These are phyloP conservation scores for Clupea harengus DNA, from an alignment of 2,113 vertebrate species.

Conservation along the genomic window DNA sequence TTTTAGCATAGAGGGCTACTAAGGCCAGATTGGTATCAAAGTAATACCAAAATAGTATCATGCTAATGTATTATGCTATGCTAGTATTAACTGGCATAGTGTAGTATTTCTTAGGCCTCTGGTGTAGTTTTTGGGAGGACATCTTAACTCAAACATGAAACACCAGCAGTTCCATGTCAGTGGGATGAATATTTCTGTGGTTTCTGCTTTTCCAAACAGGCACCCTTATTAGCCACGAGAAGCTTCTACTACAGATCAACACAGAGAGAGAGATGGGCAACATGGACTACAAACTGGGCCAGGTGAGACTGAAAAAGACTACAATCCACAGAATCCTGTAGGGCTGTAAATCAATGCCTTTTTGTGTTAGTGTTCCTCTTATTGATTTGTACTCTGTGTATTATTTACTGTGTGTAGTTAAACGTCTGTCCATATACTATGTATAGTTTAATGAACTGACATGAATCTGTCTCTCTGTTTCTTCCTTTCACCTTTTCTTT, in stretches of 20 bases:
- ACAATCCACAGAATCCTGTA: neutral
- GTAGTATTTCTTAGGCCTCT: no score
- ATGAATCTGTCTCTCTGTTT: neutral
- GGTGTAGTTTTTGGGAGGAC: no score
- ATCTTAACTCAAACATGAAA: neutral
- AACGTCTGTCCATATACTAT: neutral
- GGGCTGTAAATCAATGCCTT: no score
- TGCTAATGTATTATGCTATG: neutral
- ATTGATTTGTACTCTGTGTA: neutral
- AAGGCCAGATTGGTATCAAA: neutral
- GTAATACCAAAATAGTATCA: neutral
- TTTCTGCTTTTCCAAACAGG: slow-evolving; percentile 61
- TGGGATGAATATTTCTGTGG: neutral
- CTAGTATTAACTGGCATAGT: neutral
- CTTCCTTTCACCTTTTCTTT: no score
- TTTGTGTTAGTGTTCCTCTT: neutral
- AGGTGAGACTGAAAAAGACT: slow-evolving; percentile 68
- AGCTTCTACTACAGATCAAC: slow-evolving; percentile 91
- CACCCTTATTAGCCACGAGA: slow-evolving; percentile 90
- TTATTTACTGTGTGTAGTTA: neutral
- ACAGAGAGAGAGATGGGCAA: slow-evolving; percentile 92
- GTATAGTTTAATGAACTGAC: neutral
- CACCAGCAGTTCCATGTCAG: neutral
- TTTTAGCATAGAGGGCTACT: no score
- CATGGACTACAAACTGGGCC: slow-evolving; percentile 93